phyloP scores from a whole-genome alignment of 2,113 vertebrate genomes.

The Oreochromis niloticus region DNA sequence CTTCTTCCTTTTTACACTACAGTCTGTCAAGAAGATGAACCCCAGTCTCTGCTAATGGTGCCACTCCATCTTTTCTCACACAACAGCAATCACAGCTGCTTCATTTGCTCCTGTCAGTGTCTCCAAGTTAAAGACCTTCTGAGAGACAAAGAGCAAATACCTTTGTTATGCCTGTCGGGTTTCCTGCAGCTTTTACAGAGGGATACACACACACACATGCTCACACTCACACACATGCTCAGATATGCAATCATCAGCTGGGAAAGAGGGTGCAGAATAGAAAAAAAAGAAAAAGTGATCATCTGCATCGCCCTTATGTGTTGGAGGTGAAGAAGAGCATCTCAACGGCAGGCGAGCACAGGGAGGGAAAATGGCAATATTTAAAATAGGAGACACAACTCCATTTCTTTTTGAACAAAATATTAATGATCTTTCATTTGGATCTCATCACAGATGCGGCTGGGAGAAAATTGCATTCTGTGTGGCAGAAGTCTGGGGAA shows the following conservation, averaged over 20 bases:
- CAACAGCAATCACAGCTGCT: conserved; percentile 17
- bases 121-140: conserved; percentile 58
- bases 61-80: conserved; percentile 27
- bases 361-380: conserved; percentile 50
- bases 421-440: conserved; percentile 82
- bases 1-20: neutral
- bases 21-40: neutral
- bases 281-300: conserved; percentile 38
- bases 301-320: conserved; percentile 38
- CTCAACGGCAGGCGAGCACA: neutral
- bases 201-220: neutral
- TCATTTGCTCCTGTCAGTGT: conserved; percentile 46
- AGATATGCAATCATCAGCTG: conserved; percentile 27
- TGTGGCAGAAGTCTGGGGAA: conserved; percentile 76
- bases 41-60: neutral
- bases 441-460: conserved; percentile 81
- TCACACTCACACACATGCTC: neutral
- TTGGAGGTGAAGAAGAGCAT: conserved; percentile 30
- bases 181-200: conserved; percentile 1
- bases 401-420: conserved; percentile 70
- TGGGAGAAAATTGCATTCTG: conserved; percentile 84
- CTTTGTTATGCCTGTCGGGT: conserved; percentile 33
- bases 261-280: neutral
- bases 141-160: conserved; percentile 46
- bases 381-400: conserved; percentile 56